Evolutionary conservation across 2,797 vertebrate genomes (phyloP).

Genomic region (Urophycis tenuis): DNA sequence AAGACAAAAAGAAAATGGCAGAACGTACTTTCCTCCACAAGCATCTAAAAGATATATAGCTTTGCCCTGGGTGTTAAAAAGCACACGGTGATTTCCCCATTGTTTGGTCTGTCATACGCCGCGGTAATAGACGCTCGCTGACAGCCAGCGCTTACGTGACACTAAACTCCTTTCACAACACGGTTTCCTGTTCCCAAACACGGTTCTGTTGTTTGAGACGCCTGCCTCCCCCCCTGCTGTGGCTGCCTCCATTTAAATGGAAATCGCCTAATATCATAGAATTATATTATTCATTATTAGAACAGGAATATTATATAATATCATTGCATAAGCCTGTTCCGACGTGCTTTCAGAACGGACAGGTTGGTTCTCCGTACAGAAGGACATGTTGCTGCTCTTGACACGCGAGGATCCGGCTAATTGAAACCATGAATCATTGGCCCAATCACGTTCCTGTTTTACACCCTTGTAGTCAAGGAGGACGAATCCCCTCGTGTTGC

Average conservation of each 20-base stretch:
- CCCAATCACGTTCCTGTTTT: conserved; percentile 41
- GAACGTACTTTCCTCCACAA: background rate
- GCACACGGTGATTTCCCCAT: background rate
- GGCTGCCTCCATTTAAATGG: conserved; percentile 61
- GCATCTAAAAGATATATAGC: background rate
- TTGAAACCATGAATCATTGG: conserved; percentile 45
- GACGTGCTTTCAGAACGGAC: conserved; percentile 20
- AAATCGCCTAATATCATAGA: conserved; percentile 45
- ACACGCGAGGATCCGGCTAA: conserved; percentile 31
- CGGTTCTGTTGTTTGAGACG: background rate
- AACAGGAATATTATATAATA: background rate
- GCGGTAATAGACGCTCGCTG: background rate
- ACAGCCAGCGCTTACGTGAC: background rate
- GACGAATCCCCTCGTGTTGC: conserved; percentile 30
- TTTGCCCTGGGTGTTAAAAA: background rate
- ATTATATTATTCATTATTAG: background rate
- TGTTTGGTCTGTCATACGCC: background rate
- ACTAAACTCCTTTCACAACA: background rate
- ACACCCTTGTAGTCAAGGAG: conserved; percentile 7
- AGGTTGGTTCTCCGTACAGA: conserved; percentile 24
- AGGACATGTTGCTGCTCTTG: conserved; percentile 7
- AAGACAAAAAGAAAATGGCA: background rate
- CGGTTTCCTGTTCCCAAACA: background rate
- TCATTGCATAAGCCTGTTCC: conserved; percentile 24
- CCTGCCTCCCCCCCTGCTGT: conserved; percentile 6